Evolutionary conservation across 2,888 invertebrate species (phyloP).

Genomic region (Epinotia nisella): DNA sequence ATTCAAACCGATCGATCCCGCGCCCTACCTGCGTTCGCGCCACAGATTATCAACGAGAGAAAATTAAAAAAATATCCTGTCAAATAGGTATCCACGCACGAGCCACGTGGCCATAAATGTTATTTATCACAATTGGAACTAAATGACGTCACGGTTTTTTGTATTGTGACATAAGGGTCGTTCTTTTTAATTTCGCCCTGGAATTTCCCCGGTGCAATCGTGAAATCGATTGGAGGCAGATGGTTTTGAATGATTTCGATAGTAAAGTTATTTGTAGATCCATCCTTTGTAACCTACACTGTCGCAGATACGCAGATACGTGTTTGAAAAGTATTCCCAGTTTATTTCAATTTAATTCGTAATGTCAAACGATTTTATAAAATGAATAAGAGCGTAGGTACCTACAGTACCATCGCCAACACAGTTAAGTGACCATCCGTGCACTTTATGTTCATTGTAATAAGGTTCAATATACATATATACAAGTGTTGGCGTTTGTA

Average conservation of each 20-base stretch:
- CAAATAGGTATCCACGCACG: constrained; percentile 49
- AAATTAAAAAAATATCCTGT: constrained; percentile 34
- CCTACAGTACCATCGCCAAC: no score
- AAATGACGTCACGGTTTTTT: constrained; percentile 54
- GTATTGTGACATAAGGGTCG: constrained; percentile 47
- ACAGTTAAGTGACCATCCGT: no score
- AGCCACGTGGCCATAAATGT: constrained; percentile 63
- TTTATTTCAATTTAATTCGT: no score
- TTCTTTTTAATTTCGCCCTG: constrained; percentile 37
- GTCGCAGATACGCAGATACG: background rate
- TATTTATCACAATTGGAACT: constrained; percentile 50
- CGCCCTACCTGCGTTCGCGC: constrained; percentile 70
- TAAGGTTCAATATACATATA: no score
- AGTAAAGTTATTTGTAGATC: background rate
- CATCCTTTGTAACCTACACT: background rate
- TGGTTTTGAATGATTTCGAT: constrained; percentile 19
- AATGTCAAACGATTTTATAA: no score
- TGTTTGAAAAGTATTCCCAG: background rate
- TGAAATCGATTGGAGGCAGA: constrained; percentile 9
- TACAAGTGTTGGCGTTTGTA: no score
- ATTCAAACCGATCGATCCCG: constrained; percentile 76
- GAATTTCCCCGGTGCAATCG: constrained; percentile 35
- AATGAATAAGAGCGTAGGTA: no score
- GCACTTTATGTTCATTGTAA: no score
- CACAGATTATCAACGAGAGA: constrained; percentile 60